Evolutionary conservation across 2,797 vertebrate species (phyloP).

Genomic region (Thalassophryne amazonica): DNA sequence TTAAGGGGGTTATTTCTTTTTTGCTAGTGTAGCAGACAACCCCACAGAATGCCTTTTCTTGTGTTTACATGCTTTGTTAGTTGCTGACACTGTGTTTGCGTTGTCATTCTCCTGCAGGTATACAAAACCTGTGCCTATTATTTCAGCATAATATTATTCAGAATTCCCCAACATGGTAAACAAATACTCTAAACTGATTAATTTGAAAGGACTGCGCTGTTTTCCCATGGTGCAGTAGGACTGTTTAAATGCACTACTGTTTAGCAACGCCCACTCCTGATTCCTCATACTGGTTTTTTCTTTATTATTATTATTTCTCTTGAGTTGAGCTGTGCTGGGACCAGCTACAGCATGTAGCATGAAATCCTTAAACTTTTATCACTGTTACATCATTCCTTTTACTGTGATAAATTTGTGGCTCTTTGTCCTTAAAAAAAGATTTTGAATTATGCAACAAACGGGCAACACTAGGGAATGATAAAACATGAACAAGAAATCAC

Average conservation of each 20-base stretch:
- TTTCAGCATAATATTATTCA: slow-evolving; percentile 64
- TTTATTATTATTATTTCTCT: slow-evolving; percentile 35
- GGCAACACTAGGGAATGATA: slow-evolving; percentile 29
- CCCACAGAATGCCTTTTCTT: slow-evolving; percentile 17
- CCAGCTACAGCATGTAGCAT: slow-evolving; percentile 3
- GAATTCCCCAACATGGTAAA: slow-evolving; percentile 49
- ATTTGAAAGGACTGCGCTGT: slow-evolving; percentile 54
- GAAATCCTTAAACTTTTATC: slow-evolving; percentile 32
- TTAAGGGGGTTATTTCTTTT: slow-evolving; percentile 23
- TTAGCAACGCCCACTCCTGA: slow-evolving; percentile 22
- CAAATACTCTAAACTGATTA: slow-evolving; percentile 61
- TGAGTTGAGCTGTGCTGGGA: slow-evolving; percentile 11
- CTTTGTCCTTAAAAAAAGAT: slow-evolving; percentile 11
- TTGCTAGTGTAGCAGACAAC: slow-evolving; percentile 8
- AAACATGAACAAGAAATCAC: slow-evolving; percentile 11
- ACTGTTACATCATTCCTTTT: slow-evolving; percentile 48
- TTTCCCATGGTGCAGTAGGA: slow-evolving; percentile 62
- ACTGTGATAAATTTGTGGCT: slow-evolving; percentile 9
- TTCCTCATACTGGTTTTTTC: slow-evolving; percentile 24
- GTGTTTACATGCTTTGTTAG: slow-evolving; percentile 59
- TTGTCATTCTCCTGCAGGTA: slow-evolving; percentile 57
- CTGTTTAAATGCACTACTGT: slow-evolving; percentile 47
- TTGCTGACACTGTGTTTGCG: slow-evolving; percentile 52
- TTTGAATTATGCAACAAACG: slow-evolving; percentile 48
- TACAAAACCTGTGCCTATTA: slow-evolving; percentile 55